Evolutionary conservation across 2,113 vertebrate species (phyloP), one percentile per base, ranked within the genome.

Genomic region (Oreochromis tanganicae): DNA sequence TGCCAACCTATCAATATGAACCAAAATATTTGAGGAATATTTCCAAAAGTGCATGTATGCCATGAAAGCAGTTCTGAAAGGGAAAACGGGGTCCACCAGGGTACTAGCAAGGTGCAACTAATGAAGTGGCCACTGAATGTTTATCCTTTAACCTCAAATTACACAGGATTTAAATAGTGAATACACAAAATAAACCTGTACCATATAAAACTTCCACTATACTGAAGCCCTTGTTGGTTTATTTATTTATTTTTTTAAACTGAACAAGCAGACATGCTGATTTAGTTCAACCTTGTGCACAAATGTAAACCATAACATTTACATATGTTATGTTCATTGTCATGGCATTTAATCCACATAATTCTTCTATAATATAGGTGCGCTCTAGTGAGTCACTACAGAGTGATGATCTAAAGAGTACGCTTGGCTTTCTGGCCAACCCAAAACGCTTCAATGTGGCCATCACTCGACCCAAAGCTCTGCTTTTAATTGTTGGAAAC

Each of bases 381-480:
- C 97, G 99, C 5, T 98, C 98, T 52, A 97, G 95, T 54, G 97
- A 98, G 92, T 94, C 87, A 0, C 6, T 91, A 4, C 81, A 94
- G 87, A 91, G 78, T 21, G 96, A 96, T 16, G 97, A 98, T 55
- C 79, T 94, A 24, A 96, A 96, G 46, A 91, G 82, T 4, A 84
- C 46, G 4, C 95, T 99, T 86, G 98, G 98, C 68, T 99, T 99
- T 90, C 95, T 99, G 32, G 92, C 96, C 73, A 98, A 98, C 91
- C 97, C 98, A 4, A 99, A 99, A 90, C 97, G 98, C 85, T 99
- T 99, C 91, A 99, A 99, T 1, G 98, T 99, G 27, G 98, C 98
- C 6, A 86, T 99, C 94, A 99, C 98, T 10, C 97, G 98, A 85
- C 87, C 98, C 68, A 99, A 98, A 94, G 99, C 98, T 79, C 95